These are phyloP conservation scores for Ficedula albicollis DNA, from an alignment of 2,797 vertebrate genomes.

Conservation along the genomic window DNA sequence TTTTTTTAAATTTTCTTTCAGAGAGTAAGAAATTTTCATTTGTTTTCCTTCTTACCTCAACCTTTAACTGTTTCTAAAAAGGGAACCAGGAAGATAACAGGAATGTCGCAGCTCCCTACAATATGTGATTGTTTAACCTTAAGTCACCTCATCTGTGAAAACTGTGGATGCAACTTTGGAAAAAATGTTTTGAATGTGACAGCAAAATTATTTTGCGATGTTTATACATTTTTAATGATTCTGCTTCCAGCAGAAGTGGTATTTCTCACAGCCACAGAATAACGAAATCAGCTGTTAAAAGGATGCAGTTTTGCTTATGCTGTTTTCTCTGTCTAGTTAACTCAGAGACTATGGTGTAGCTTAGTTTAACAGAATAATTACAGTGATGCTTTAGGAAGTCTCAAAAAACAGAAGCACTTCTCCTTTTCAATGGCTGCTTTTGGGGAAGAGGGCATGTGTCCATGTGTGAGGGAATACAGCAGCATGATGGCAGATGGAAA, in stretches of 20 bases:
- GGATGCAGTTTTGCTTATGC: constrained; percentile 67
- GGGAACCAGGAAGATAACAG: not conserved
- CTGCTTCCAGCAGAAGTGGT: constrained; percentile 67
- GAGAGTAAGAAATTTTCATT: not conserved
- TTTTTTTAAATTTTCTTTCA: not conserved
- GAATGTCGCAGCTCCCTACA: not conserved
- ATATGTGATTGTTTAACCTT: constrained; percentile 61
- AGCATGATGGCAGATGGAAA: constrained; percentile 68
- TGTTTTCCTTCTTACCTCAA: not conserved
- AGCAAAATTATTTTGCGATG: constrained; percentile 75
- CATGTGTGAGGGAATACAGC: constrained; percentile 2
- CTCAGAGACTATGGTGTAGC: constrained; percentile 31
- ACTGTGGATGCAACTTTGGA: constrained; percentile 55
- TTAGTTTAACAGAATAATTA: constrained; percentile 61
- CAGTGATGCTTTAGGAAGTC: constrained; percentile 44
- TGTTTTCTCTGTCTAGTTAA: constrained; percentile 66
- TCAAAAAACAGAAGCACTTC: constrained; percentile 34
- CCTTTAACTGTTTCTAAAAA: constrained; percentile 23
- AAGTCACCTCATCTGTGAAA: constrained; percentile 69
- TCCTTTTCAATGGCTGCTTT: not conserved
- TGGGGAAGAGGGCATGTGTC: not conserved
- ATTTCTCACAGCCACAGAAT: constrained; percentile 57
- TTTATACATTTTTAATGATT: constrained; percentile 78
- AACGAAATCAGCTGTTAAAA: constrained; percentile 68
- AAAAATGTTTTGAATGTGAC: constrained; percentile 75